Percentiles rank a stretch among this genome's conserved stretches.
Evolutionary conservation across 2,113 vertebrate species (phyloP).

Genomic region (Gobiocypris rarus): DNA sequence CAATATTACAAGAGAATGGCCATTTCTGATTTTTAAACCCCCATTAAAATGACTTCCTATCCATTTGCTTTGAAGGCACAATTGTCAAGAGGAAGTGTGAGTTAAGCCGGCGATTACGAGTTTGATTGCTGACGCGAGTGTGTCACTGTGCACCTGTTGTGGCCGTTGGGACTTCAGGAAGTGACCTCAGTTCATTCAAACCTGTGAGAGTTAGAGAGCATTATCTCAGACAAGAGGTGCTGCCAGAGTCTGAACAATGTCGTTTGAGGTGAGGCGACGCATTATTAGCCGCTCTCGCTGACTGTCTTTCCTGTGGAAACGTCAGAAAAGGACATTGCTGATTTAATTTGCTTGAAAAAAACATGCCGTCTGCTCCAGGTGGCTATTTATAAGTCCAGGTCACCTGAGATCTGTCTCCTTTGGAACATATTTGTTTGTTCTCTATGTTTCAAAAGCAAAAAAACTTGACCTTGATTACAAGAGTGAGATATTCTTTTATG

Average conservation of each 20-base stretch:
- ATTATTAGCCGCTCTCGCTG: neutral
- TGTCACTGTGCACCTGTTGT: no score
- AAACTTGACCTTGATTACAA: constrained; percentile 23
- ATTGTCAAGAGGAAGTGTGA: no score
- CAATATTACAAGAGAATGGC: no score
- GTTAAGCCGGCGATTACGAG: no score
- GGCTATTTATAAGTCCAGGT: constrained; percentile 48
- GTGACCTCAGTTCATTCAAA: no score
- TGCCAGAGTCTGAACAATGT: neutral
- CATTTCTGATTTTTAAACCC: neutral
- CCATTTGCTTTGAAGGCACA: neutral
- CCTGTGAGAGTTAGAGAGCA: neutral
- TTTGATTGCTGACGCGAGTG: no score
- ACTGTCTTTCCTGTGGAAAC: constrained; percentile 12
- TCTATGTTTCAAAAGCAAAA: neutral
- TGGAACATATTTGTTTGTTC: constrained; percentile 17
- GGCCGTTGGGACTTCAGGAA: no score
- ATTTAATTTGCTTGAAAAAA: constrained; percentile 44
- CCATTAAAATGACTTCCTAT: neutral
- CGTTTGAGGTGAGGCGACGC: neutral
- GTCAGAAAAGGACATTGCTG: constrained; percentile 42
- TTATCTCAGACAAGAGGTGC: neutral
- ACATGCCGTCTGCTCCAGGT: constrained; percentile 22
- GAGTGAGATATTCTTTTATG: neutral
- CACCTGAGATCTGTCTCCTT: constrained; percentile 14